Percentiles rank a stretch among this genome's conserved stretches.
Conservation (phyloP, 2,113 vertebrate species). For the Eonycteris spelaea region DNA sequence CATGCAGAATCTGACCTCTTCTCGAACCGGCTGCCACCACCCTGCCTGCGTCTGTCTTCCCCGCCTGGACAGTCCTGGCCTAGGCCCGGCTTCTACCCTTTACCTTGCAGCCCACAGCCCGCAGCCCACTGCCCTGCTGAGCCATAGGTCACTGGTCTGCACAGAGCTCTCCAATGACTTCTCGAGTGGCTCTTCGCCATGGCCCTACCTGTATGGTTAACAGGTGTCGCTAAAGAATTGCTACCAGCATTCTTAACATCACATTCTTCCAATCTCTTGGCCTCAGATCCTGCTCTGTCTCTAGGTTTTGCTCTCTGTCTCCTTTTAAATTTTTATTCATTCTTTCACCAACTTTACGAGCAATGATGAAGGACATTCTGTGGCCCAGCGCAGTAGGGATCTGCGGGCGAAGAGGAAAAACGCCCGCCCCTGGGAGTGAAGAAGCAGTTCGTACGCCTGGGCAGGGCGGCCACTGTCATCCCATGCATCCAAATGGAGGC, state of each 20-base stretch:
- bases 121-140: too few relatives aligned
- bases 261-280: background rate
- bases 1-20: background rate
- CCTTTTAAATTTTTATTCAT: background rate
- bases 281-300: background rate
- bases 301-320: background rate
- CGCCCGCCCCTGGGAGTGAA: background rate
- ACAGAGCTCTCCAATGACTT: background rate
- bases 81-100: background rate
- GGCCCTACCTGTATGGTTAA: background rate
- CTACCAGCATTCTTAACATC: background rate
- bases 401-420: too few relatives aligned
- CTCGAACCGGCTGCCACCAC: background rate
- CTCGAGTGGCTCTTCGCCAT: background rate
- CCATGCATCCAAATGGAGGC: background rate
- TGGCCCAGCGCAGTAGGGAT: too few relatives aligned
- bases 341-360: background rate
- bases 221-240: background rate
- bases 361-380: background rate
- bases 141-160: too few relatives aligned
- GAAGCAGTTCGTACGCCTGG: background rate
- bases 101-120: too few relatives aligned
- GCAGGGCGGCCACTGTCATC: background rate
- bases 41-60: background rate
- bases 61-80: too few relatives aligned